phyloP scores from a whole-genome alignment of 1,140 invertebrate species.

The Oreohelix idahoensis region DNA sequence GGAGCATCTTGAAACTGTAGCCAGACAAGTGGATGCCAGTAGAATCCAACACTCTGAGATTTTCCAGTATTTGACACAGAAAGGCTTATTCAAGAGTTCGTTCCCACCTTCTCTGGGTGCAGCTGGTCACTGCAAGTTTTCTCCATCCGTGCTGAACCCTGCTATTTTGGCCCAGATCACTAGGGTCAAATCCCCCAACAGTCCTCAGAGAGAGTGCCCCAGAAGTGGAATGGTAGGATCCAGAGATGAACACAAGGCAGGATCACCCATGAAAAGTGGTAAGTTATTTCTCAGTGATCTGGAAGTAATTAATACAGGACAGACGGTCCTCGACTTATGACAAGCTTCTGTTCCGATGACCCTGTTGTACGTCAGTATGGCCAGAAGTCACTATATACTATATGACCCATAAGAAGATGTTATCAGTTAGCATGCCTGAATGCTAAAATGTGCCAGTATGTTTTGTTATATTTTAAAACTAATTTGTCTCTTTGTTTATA shows the following conservation, averaged over 20 bases:
- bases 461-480: no score
- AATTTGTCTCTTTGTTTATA: no score
- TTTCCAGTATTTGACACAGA: slow-evolving; percentile 67
- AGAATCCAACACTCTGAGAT: slow-evolving; percentile 63
- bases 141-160: slow-evolving; percentile 17
- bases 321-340: no score
- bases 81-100: slow-evolving; percentile 54
- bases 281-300: no score
- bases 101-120: not conserved
- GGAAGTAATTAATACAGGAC: no score
- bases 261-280: not conserved
- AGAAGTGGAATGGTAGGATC: not conserved
- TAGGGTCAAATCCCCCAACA: slow-evolving; percentile 26
- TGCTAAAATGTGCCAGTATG: no score
- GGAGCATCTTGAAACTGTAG: not conserved
- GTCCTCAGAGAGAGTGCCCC: slow-evolving; percentile 26
- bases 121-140: not conserved
- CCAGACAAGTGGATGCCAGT: slow-evolving; percentile 29
- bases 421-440: no score
- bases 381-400: no score
- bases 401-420: no score
- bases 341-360: no score
- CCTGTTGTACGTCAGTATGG: no score
- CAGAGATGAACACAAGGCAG: not conserved
- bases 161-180: slow-evolving; percentile 37